A percentile compares a stretch with the other conserved stretches of the same genome.
Evolutionary conservation across 2,888 invertebrate genomes (phyloP).

Genomic region (Argyresthia goedartella): DNA sequence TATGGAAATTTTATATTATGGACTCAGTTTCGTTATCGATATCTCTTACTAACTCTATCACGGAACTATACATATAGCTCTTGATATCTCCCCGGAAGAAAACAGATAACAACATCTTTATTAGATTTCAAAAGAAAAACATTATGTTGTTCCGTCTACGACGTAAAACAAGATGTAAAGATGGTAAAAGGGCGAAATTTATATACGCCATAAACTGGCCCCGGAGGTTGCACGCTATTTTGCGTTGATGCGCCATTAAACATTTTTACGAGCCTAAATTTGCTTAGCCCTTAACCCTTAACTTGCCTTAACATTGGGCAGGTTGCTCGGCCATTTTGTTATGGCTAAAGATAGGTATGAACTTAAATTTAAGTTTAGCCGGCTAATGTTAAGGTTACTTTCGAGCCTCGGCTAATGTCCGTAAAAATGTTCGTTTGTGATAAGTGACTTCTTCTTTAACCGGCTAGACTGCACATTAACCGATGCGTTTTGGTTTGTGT

Average conservation of each 20-base stretch:
- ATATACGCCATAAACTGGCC: slow-evolving; percentile 23
- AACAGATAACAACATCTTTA: neutral
- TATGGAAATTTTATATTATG: neutral
- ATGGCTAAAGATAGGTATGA: neutral
- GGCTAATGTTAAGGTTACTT: too few species aligned
- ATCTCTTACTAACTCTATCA: neutral
- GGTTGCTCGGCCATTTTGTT: neutral
- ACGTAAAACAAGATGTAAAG: slow-evolving; percentile 23
- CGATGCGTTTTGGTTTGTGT: neutral
- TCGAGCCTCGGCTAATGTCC: neutral
- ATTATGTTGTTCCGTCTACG: slow-evolving; percentile 14
- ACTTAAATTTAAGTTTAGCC: too few species aligned
- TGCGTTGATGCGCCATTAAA: slow-evolving; percentile 21
- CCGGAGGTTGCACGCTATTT: slow-evolving; percentile 18
- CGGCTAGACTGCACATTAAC: too few species aligned
- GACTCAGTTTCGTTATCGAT: neutral
- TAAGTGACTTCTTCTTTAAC: too few species aligned
- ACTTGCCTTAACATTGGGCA: slow-evolving; percentile 8
- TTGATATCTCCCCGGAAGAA: too few species aligned
- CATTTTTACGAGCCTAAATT: slow-evolving; percentile 29
- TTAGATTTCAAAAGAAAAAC: slow-evolving; percentile 16
- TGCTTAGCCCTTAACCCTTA: slow-evolving; percentile 21
- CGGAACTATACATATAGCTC: too few species aligned
- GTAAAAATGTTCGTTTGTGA: too few species aligned
- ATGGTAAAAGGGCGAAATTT: slow-evolving; percentile 21